Conservation (phyloP, 2,797 vertebrate species). For the Syngnathus acus region DNA sequence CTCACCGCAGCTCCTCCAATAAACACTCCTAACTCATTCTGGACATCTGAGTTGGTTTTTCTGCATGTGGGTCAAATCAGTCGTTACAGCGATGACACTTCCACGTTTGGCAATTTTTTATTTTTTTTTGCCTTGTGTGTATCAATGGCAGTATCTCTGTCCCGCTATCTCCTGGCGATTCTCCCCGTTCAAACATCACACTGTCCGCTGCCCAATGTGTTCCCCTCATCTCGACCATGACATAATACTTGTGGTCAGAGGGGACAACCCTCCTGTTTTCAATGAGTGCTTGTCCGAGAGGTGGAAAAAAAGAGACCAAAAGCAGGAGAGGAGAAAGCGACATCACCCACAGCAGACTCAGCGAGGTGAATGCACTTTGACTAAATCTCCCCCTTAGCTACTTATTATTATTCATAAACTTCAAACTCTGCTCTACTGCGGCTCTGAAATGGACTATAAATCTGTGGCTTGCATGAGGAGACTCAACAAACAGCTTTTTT, state of each 20-base stretch:
- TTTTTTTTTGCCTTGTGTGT: no score
- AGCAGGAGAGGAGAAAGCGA: conserved; percentile 25
- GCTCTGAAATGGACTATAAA: conserved; percentile 39
- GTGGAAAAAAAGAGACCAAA: conserved; percentile 22
- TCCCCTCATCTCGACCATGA: conserved; percentile 44
- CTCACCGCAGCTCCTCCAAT: no score
- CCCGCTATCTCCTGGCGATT: conserved; percentile 39
- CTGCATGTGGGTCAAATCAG: not conserved
- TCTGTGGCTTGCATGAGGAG: conserved; percentile 31
- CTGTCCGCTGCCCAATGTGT: conserved; percentile 33
- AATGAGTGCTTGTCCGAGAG: conserved; percentile 25
- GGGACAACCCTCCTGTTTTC: conserved; percentile 44
- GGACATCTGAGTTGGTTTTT: not conserved
- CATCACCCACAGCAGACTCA: conserved; percentile 47
- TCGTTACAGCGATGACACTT: no score
- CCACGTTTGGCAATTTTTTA: no score
- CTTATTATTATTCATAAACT: conserved; percentile 62
- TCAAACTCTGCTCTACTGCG: conserved; percentile 34
- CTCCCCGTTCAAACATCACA: conserved; percentile 45
- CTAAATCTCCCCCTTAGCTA: conserved; percentile 60
- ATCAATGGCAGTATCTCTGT: not conserved
- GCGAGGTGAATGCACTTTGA: conserved; percentile 58
- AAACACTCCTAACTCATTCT: no score
- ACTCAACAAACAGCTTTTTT: conserved; percentile 30
- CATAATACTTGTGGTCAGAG: conserved; percentile 45